Evolutionary conservation across 1,140 invertebrate species (phyloP), one percentile per base, ranked within the genome.

Genomic region (Sitobion miscanthi): DNA sequence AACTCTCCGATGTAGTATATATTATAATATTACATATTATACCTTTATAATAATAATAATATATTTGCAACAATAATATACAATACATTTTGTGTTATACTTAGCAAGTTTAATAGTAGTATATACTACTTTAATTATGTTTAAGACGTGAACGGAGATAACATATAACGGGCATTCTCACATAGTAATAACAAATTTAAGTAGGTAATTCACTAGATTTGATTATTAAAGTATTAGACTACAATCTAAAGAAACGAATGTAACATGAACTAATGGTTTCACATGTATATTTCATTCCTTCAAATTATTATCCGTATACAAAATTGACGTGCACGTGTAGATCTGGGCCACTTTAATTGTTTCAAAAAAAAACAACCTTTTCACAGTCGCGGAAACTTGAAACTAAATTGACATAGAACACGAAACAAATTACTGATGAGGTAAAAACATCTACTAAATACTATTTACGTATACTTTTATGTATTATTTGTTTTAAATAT

Each of bases 271-370:
- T 47, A 89, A 89, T 54, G 25, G 52, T 90, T 89, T 89, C 88
- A 89, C 54, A 69, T 69, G 21, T 0, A 30, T 45, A 30, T 69
- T 69, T 47, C 62, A 77, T 77, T 77, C 30, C 7, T 62, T 23
- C 25, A 69, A 90, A 45, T 90, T 30, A 45, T 90, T 30, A 69
- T 69, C 62, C 11, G 62, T n/a, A 47, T 90, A 47, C 25, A 21
- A 69, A 69, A 90, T 69, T n/a, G 1, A 45, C 3, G 17, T 62
- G 14, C 30, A 17, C 45, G n/a, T 30, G 49, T 83, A 20, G n/a
- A 92, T 49, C 20, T 83, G 20, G 69, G 69, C 47, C 69, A 92
- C 21, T 83, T 92, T 38, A 83, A 92, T 83, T 82, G 45, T 92
- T 83, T 83, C 17, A 45, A 30, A 82, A 30, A 82, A 91, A 52